These are phyloP conservation scores for Drepanosiphum platanoidis DNA, from an alignment of 2,888 invertebrate species.

Conservation along the genomic window DNA sequence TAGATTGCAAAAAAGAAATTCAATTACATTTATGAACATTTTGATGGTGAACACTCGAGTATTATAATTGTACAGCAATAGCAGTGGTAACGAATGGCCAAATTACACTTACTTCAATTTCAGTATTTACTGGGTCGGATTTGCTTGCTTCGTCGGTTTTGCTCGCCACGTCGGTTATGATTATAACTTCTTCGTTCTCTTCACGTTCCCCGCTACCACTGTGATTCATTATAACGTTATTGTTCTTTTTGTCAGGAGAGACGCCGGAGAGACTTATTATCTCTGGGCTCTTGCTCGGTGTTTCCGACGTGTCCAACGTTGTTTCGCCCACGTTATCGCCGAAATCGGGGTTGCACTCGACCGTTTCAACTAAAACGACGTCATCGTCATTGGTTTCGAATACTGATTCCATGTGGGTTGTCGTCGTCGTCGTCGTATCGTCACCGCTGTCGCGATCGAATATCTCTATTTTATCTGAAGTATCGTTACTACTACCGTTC, in stretches of 20 bases:
- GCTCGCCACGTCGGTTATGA: no score
- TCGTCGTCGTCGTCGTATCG: no score
- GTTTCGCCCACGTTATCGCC: neutral
- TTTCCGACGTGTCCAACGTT: neutral
- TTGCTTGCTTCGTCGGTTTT: neutral
- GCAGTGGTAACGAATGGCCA: neutral
- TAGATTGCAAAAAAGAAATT: neutral
- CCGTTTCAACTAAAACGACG: neutral
- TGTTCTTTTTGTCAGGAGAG: neutral
- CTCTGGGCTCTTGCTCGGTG: neutral
- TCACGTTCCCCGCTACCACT: neutral
- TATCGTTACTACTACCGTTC: constrained; percentile 5
- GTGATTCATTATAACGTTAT: neutral
- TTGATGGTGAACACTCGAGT: no score
- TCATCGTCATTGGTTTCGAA: neutral
- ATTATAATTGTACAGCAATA: no score
- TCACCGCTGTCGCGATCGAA: neutral
- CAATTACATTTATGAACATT: neutral
- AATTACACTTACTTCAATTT: neutral
- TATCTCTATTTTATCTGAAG: neutral
- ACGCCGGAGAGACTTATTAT: neutral
- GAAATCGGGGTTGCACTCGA: constrained; percentile 6
- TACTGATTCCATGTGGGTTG: neutral
- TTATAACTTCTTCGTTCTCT: neutral
- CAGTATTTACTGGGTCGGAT: neutral